A percentile compares a stretch with the other conserved stretches of the same genome.
Conservation (phyloP, 2,888 invertebrate species). For the Vanessa cardui region DNA sequence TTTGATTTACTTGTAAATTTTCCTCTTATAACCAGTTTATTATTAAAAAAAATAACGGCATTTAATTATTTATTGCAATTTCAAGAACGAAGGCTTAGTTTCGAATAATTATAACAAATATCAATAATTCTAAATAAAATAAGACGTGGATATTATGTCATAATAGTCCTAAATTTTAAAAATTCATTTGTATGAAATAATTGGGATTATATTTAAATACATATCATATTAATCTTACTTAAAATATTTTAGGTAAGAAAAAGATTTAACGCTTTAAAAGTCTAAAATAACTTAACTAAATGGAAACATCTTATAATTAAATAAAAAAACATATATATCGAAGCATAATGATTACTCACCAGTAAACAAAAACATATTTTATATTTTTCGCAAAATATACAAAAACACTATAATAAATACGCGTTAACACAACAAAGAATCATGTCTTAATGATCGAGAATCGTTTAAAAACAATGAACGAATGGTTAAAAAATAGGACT, state of each 20-base stretch:
- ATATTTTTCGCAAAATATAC: conserved; percentile 7
- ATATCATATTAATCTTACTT: too few species aligned
- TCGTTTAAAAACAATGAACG: conserved; percentile 24
- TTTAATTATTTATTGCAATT: too few species aligned
- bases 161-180: too few species aligned
- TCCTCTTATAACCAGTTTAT: conserved; percentile 29
- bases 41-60: not conserved
- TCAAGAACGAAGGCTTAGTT: too few species aligned
- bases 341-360: conserved; percentile 27
- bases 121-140: too few species aligned
- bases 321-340: not conserved
- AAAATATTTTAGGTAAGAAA: too few species aligned
- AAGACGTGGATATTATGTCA: too few species aligned
- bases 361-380: conserved; percentile 27
- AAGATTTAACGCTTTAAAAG: too few species aligned
- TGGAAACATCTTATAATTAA: not conserved
- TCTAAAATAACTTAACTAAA: not conserved
- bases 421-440: conserved; percentile 19
- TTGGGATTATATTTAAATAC: too few species aligned
- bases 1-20: conserved; percentile 12
- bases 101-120: too few species aligned
- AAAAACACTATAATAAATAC: conserved; percentile 17
- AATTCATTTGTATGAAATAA: too few species aligned
- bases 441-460: conserved; percentile 21
- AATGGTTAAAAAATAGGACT: conserved; percentile 27